These are phyloP conservation scores for Zoroaster sp. DNA, from an alignment of 53 echinoderm and acorn worm genomes.

Conservation along the genomic window DNA sequence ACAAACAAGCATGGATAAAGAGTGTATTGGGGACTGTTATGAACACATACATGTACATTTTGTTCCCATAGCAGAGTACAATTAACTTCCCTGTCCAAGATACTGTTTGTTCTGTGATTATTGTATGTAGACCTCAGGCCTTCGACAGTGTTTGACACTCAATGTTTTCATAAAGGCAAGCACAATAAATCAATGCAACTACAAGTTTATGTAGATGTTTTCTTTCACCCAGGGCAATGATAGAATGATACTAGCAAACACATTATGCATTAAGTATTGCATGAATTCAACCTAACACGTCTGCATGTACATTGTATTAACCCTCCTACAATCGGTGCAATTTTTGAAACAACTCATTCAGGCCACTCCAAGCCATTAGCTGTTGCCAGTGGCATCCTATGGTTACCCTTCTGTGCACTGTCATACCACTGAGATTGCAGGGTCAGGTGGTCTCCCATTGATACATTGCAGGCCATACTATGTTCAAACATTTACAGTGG, in stretches of 20 bases:
- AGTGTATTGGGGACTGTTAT: not conserved
- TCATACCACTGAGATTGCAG: no score
- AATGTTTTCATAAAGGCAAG: not conserved
- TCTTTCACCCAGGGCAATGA: slow-evolving; percentile 2
- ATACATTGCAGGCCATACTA: no score
- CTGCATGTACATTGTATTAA: no score
- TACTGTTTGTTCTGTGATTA: not conserved
- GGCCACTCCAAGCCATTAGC: no score
- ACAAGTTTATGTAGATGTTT: slow-evolving; percentile 31
- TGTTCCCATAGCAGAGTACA: not conserved
- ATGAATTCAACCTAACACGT: no score
- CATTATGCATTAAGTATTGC: not conserved
- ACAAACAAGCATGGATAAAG: not conserved
- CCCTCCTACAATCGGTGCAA: no score
- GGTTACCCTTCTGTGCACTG: no score
- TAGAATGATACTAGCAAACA: not conserved
- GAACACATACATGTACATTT: not conserved
- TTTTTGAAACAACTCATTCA: no score
- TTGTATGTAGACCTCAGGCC: not conserved
- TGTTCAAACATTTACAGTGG: no score
- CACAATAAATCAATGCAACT: not conserved
- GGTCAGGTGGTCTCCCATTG: no score
- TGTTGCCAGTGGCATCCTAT: no score
- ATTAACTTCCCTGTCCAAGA: not conserved
- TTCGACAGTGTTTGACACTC: not conserved